Evolutionary conservation across 2,113 vertebrate genomes (phyloP), one percentile per base, ranked within the genome.

Genomic region (Zosterops borbonicus): DNA sequence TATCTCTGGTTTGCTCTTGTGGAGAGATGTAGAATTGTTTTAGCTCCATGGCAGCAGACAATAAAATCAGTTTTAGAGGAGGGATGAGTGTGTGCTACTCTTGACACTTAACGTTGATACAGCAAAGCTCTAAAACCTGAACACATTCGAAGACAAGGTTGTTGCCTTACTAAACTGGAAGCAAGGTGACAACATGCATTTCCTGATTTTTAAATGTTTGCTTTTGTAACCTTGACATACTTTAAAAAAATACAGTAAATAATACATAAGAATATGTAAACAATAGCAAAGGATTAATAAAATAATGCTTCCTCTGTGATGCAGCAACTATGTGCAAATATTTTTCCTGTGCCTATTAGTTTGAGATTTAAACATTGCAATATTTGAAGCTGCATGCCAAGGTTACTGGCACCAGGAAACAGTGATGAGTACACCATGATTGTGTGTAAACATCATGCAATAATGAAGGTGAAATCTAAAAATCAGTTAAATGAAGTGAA

Each of bases 381-480:
- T 81, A 87, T 92, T 87, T 78, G 53, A 92, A 95, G 58, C 44
- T 90, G 59, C 33, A 55, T 93, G 91, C 60, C 89, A 91, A 84
- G 91, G 81, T 94, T 94, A 56, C 39, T 87, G 80, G 76, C 74
- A 89, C 62, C 37, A 75, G 29, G 84, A 92, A 93, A 93, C 78
- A 69, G 12, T 50, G 73, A 89, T 93, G 86, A 94, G 56, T 83
- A 77, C 74, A 81, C 68, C 2, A 0, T 78, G 56, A 37, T 31
- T 92, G 46, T 75, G 58, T 8, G 7, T 86, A 94, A 97, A 87
- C 37, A 89, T 52, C 33, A 41, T 28, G 41, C 47, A 75, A 18
- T 16, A 21, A 87, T 87, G 73, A 84, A 94, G 89, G 60, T 89
- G 56, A 89, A 89, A 89, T 89, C 60, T 89, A 64, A 92, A 93